Evolutionary conservation across 2,113 vertebrate species (phyloP).

Genomic region (Pycnonotus jocosus): DNA sequence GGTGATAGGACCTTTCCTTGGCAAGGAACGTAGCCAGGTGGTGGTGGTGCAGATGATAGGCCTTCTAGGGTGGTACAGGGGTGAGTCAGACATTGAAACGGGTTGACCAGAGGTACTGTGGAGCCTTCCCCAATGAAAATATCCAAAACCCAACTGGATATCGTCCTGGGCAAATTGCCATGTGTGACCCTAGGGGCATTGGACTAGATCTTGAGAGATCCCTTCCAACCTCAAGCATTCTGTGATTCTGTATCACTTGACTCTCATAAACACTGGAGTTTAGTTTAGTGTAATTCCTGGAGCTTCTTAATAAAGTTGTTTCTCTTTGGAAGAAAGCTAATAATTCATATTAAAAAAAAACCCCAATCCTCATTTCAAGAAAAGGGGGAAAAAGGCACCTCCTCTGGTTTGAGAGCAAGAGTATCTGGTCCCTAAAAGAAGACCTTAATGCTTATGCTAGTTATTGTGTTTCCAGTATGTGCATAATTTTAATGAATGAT

Average conservation of each 20-base stretch:
- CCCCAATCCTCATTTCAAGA: not conserved
- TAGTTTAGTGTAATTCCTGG: not conserved
- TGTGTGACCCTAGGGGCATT: not conserved
- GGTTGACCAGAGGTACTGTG: not conserved
- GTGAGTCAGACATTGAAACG: not conserved
- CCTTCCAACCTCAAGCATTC: not conserved
- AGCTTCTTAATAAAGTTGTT: not conserved
- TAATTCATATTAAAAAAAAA: not conserved
- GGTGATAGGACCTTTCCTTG: not conserved
- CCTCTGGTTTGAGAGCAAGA: not conserved
- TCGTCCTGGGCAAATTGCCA: not conserved
- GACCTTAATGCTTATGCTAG: not conserved
- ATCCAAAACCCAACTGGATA: not conserved
- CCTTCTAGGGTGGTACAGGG: no score
- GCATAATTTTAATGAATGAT: not conserved
- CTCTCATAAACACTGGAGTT: not conserved
- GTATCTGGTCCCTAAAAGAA: not conserved
- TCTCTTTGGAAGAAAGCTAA: not conserved
- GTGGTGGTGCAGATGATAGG: not conserved
- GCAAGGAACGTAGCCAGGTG: fast-evolving
- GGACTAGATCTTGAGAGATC: not conserved
- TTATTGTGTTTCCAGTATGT: not conserved
- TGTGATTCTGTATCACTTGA: not conserved
- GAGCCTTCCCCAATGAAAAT: not conserved
- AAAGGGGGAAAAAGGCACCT: not conserved